Percentiles rank a stretch among this genome's conserved stretches.
Evolutionary conservation across 2,113 vertebrate species (phyloP).

Genomic region (Peromyscus leucopus): DNA sequence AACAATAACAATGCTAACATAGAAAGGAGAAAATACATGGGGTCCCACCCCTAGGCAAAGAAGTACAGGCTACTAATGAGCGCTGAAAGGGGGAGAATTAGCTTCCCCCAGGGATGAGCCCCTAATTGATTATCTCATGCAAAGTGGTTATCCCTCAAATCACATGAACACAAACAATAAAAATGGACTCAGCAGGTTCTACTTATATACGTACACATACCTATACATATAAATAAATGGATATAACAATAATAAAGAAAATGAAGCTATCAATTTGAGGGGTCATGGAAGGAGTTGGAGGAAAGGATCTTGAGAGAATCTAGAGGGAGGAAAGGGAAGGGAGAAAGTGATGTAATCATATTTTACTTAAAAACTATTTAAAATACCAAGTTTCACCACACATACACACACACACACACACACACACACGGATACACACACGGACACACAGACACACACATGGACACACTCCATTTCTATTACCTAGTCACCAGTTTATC

Average conservation of each 20-base stretch:
- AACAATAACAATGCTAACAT: background rate
- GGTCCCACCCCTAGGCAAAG: background rate
- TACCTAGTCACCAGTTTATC: background rate
- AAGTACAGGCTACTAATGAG: background rate
- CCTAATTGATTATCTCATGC: background rate
- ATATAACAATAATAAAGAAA: background rate
- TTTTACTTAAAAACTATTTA: background rate
- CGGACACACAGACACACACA: background rate
- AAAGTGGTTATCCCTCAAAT: background rate
- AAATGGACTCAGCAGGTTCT: background rate
- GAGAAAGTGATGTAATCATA: background rate
- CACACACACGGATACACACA: background rate
- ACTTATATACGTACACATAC: background rate
- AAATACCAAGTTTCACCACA: background rate
- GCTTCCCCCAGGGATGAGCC: no score
- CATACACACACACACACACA: background rate
- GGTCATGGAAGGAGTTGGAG: background rate
- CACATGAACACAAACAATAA: background rate
- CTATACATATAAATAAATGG: background rate
- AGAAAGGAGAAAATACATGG: background rate
- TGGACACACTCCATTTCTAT: background rate
- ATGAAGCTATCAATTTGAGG: background rate
- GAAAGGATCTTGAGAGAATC: background rate
- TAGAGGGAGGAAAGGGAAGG: background rate
- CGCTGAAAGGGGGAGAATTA: no score